Evolutionary conservation across 2,888 invertebrate genomes (phyloP).

Genomic region (Dasypogon diadema): DNA sequence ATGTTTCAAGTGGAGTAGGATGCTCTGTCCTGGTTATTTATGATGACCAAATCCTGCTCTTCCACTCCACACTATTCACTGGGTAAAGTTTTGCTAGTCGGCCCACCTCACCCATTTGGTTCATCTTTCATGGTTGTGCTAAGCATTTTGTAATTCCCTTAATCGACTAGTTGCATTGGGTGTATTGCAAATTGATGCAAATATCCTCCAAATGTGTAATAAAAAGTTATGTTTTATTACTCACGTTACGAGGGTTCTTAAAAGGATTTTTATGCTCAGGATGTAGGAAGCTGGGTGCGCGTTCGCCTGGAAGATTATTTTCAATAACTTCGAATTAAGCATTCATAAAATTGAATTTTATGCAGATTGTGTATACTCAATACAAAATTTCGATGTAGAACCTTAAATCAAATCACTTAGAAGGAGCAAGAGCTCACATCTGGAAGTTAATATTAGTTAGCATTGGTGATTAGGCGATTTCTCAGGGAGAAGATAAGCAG

Average conservation of each 20-base stretch:
- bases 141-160: constrained; percentile 32
- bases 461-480: too few relatives aligned
- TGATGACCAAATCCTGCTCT: too few relatives aligned
- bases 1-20: not conserved
- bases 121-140: not conserved
- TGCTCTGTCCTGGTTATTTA: not conserved
- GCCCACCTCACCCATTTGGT: not conserved
- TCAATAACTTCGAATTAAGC: not conserved
- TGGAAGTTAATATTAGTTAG: too few relatives aligned
- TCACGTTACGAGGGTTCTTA: constrained; percentile 2
- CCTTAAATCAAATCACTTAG: too few relatives aligned
- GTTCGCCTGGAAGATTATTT: constrained; percentile 13
- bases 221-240: constrained; percentile 9
- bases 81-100: too few relatives aligned
- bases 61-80: too few relatives aligned
- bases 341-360: not conserved
- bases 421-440: too few relatives aligned
- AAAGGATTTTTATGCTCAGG: constrained; percentile 17
- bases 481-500: too few relatives aligned
- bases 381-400: too few relatives aligned
- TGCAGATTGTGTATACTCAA: too few relatives aligned
- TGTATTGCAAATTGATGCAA: constrained; percentile 23
- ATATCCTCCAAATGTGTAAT: too few relatives aligned
- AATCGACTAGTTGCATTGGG: constrained; percentile 29
- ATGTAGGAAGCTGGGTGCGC: not conserved